Base-by-base conservation (phyloP, 2,113 vertebrate species). In the Apteryx mantelli region DNA sequence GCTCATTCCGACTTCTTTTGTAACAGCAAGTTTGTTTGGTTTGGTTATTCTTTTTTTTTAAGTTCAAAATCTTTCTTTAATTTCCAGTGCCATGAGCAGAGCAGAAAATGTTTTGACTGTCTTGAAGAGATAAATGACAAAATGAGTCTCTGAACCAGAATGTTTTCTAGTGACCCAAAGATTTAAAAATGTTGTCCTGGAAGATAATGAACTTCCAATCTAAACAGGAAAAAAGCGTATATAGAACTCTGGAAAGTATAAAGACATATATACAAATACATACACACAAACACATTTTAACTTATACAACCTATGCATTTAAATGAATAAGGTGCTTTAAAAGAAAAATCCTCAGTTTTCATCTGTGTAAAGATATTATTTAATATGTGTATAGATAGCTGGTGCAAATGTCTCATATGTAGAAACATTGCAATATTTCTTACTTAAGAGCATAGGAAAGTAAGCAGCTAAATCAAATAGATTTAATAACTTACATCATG, bases 101-200 rank as follows among this genome's bases (percentile, higher is more conserved):
- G 78, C 46, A 87, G 36, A 97, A 38, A 32, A 26, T 40, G 60
- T 55, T 85, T 76, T 88, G 42, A 36, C 75, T 91, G 22, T 65
- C 82, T 81, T 82, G 44, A 96, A 87, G n/a, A 92, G 81, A 96
- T 76, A 89, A 93, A 83, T 79, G 81, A 61, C 56, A 84, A 96
- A 96, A 96, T 76, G 82, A 95, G 70, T 55, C 91, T 96, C 88
- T 97, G 96, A 98, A 96, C 64, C 53, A 94, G 68, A 96, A 97
- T 91, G 42, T 32, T 95, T 96, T 93, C 73, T 92, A 75, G 64
- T 97, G 89, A 97, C 82, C 68, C 79, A 74, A 46, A 91, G 53
- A 91, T 70, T 89, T 74, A 53, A 96, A 97, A 97, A 93, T 25
- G 70, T 96, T 88, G 34, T 46, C 25, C 25, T 48, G 70, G 30